Conservation (phyloP, 2,113 vertebrate species). For the Prionailurus viverrinus region DNA sequence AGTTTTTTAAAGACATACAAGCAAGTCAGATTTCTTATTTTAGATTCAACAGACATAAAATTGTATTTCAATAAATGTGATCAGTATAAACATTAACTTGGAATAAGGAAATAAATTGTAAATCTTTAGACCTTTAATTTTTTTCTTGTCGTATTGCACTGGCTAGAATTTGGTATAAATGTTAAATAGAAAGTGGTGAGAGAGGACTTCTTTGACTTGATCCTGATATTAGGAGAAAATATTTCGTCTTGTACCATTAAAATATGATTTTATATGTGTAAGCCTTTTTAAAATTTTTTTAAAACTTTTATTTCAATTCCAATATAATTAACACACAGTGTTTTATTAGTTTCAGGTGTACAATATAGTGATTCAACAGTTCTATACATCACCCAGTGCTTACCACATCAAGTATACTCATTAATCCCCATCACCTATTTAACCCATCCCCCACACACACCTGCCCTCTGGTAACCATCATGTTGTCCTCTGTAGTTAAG, state of each 20-base stretch:
- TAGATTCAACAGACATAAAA: background rate
- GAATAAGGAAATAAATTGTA: background rate
- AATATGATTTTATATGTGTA: background rate
- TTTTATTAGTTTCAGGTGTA: too few species aligned
- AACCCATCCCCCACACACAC: too few species aligned
- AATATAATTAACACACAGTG: too few species aligned
- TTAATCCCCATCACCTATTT: too few species aligned
- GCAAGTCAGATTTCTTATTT: background rate
- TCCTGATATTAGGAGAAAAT: background rate
- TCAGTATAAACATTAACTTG: background rate
- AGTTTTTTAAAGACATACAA: background rate
- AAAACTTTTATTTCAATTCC: too few species aligned
- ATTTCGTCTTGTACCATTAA: background rate
- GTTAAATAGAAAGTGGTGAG: background rate
- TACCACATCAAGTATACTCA: too few species aligned
- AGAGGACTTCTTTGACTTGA: background rate
- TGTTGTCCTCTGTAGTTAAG: too few species aligned
- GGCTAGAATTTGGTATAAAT: background rate
- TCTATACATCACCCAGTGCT: too few species aligned
- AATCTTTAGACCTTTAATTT: background rate
- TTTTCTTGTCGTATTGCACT: background rate
- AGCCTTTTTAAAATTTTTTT: background rate
- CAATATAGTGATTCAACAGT: too few species aligned
- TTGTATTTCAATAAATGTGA: conserved; percentile 4
- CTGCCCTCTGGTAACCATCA: too few species aligned